Conservation (phyloP, 2,113 vertebrate species). For the Cyanoliseus patagonus region DNA sequence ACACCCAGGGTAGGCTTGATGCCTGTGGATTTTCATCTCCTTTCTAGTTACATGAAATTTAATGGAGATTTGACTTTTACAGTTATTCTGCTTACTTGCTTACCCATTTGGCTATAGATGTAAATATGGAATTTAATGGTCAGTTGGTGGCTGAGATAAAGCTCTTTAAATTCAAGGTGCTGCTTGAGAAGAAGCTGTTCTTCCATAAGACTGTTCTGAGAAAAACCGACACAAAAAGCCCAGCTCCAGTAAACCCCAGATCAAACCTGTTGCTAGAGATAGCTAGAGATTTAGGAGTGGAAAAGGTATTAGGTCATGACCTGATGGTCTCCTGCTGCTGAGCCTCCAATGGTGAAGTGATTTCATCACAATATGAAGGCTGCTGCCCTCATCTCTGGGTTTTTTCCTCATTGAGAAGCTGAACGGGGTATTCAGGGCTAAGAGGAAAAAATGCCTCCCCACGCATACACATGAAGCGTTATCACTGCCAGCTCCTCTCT, state of each 20-base stretch:
- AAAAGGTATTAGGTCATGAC: slow-evolving; percentile 59
- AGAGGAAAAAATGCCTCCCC: slow-evolving; percentile 28
- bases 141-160: slow-evolving; percentile 31
- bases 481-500: slow-evolving; percentile 29
- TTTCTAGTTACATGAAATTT: slow-evolving; percentile 12
- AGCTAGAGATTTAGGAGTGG: slow-evolving; percentile 66
- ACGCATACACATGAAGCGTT: background rate
- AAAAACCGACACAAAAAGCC: slow-evolving; percentile 6
- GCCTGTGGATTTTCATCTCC: background rate
- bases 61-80: slow-evolving; percentile 26
- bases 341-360: slow-evolving; percentile 48
- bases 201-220: slow-evolving; percentile 57
- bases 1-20: background rate
- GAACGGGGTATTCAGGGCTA: background rate
- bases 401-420: background rate
- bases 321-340: slow-evolving; percentile 41
- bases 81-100: slow-evolving; percentile 33
- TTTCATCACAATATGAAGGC: slow-evolving; percentile 12
- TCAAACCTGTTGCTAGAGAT: slow-evolving; percentile 72
- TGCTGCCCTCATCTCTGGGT: background rate
- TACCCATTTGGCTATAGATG: slow-evolving; percentile 40
- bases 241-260: slow-evolving; percentile 70
- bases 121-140: slow-evolving; percentile 46
- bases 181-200: slow-evolving; percentile 43
- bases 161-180: slow-evolving; percentile 35